Percentiles rank a stretch among this genome's conserved stretches.
Conservation (phyloP, 2,888 invertebrate species). For the Spisula subtruncata region DNA sequence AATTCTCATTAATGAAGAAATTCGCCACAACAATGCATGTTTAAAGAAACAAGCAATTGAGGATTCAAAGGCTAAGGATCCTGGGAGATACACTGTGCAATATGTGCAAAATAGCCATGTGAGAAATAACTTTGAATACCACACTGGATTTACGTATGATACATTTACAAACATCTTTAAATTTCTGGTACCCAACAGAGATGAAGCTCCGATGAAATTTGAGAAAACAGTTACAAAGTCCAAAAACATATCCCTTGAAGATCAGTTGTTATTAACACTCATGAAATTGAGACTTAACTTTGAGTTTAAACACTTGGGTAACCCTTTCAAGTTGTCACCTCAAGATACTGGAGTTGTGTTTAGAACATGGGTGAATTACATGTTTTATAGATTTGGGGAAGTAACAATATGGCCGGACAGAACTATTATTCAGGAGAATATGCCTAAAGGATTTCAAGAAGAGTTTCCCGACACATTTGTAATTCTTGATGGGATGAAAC, state of each 20-base stretch:
- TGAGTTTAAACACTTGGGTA: conserved; percentile 57
- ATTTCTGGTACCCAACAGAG: conserved; percentile 52
- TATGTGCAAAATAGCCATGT: neutral
- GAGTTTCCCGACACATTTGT: conserved; percentile 65
- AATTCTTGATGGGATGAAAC: conserved; percentile 69
- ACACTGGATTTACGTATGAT: conserved; percentile 41
- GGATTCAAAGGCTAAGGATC: neutral
- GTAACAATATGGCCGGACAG: conserved; percentile 62
- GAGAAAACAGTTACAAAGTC: conserved; percentile 37
- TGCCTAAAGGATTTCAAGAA: conserved; percentile 60
- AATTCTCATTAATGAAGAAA: neutral
- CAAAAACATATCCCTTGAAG: conserved; percentile 39
- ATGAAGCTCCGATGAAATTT: conserved; percentile 11
- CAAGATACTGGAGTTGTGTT: conserved; percentile 59
- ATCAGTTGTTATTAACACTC: conserved; percentile 59
- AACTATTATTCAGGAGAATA: conserved; percentile 49
- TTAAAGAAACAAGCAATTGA: neutral
- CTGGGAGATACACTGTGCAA: neutral
- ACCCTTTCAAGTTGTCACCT: conserved; percentile 49
- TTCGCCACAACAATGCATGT: neutral
- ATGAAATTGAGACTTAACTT: conserved; percentile 55
- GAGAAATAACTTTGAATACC: conserved; percentile 32
- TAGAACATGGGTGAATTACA: conserved; percentile 59
- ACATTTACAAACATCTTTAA: conserved; percentile 54
- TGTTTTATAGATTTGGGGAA: conserved; percentile 65